These are phyloP conservation scores for Malurus elegans DNA, from an alignment of 2,113 vertebrate species.

Conservation along the genomic window DNA sequence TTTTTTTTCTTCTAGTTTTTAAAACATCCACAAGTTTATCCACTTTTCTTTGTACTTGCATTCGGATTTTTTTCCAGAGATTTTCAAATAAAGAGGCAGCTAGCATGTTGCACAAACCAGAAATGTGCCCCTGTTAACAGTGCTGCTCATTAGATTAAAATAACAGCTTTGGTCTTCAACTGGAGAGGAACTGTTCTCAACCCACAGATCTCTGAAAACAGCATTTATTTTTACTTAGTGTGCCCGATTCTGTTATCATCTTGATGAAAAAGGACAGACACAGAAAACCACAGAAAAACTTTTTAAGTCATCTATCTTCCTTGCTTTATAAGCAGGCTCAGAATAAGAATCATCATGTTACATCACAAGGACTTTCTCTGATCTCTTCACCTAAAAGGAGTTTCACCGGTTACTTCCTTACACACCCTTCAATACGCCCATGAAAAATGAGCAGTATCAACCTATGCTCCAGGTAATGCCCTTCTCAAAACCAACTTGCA, in stretches of 20 bases:
- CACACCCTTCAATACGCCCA: not conserved
- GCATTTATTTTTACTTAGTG: not conserved
- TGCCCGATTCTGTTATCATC: not conserved
- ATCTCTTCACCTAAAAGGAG: not conserved
- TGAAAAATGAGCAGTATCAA: not conserved
- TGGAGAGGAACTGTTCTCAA: not conserved
- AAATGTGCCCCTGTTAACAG: not conserved
- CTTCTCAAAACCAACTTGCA: not conserved
- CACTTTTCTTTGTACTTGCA: not conserved
- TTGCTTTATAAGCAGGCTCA: not conserved
- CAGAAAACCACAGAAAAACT: not conserved
- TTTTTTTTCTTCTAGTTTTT: not conserved
- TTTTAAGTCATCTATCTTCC: not conserved
- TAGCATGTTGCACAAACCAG: not conserved
- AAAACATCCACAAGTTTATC: not conserved
- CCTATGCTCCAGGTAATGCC: not conserved
- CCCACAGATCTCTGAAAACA: not conserved
- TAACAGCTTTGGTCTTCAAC: not conserved
- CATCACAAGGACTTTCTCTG: not conserved
- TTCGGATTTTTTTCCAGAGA: not conserved
- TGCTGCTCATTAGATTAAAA: not conserved
- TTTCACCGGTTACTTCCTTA: not conserved
- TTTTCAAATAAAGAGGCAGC: not conserved
- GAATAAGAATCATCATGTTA: not conserved
- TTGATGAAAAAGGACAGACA: not conserved